Evolutionary conservation across 2,113 vertebrate genomes (phyloP).

Genomic region (Acinonyx jubatus): DNA sequence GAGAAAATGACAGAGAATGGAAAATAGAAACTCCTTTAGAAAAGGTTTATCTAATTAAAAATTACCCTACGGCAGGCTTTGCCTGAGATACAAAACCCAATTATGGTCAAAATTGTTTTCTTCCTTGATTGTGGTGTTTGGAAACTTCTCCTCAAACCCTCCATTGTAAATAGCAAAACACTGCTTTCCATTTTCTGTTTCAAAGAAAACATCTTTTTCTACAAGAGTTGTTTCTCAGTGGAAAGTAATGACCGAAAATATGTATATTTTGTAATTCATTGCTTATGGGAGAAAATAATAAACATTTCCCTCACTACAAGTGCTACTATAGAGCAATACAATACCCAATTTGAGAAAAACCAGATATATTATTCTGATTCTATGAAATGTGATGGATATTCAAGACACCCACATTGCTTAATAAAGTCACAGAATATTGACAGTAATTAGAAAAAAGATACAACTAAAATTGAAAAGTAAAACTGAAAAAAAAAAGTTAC

Average conservation of each 20-base stretch:
- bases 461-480: conserved; percentile 39
- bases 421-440: conserved; percentile 47
- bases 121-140: conserved; percentile 37
- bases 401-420: background rate
- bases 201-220: conserved; percentile 41
- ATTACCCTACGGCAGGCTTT: conserved; percentile 17
- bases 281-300: conserved; percentile 46
- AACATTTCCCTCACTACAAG: background rate
- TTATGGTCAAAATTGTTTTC: conserved; percentile 25
- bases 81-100: conserved; percentile 51
- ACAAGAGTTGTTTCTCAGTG: conserved; percentile 23
- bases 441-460: conserved; percentile 28
- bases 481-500: conserved; percentile 8
- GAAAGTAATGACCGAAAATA: background rate
- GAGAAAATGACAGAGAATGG: background rate
- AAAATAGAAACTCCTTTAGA: background rate
- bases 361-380: background rate
- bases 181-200: conserved; percentile 32
- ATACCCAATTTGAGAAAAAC: background rate
- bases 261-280: background rate
- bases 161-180: conserved; percentile 47
- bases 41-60: conserved; percentile 46
- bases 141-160: conserved; percentile 1
- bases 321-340: background rate
- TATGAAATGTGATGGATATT: background rate